Conservation (phyloP, 2,888 invertebrate genomes). For the Drosophila tanythrix region DNA sequence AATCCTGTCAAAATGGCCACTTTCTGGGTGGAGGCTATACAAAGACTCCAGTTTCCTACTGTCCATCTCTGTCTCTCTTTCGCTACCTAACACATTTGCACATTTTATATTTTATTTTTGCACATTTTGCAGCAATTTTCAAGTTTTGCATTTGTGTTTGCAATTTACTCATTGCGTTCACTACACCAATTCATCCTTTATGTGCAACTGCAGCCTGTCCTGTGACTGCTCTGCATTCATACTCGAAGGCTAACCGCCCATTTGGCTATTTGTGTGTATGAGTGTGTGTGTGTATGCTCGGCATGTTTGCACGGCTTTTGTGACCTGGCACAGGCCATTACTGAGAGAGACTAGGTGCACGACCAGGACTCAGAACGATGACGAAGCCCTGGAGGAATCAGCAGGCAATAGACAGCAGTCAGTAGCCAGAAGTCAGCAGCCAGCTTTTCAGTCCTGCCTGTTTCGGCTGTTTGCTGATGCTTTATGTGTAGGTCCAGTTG, state of each 20-base stretch:
- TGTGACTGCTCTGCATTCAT: constrained; percentile 44
- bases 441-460: constrained; percentile 59
- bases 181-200: constrained; percentile 10
- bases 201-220: constrained; percentile 24
- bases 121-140: constrained; percentile 70
- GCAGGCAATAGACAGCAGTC: constrained; percentile 10
- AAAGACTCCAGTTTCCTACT: background rate
- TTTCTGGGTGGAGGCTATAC: background rate
- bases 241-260: constrained; percentile 37
- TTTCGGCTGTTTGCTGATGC: constrained; percentile 51
- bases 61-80: background rate
- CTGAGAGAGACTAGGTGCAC: constrained; percentile 32
- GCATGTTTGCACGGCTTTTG: constrained; percentile 71
- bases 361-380: constrained; percentile 25
- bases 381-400: constrained; percentile 32
- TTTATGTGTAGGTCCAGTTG: constrained; percentile 74
- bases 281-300: constrained; percentile 29
- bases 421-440: constrained; percentile 13
- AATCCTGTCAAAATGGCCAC: background rate
- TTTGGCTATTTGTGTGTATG: constrained; percentile 17
- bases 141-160: constrained; percentile 47
- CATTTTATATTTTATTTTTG: constrained; percentile 67
- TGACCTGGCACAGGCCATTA: constrained; percentile 52
- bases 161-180: constrained; percentile 55
- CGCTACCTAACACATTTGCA: constrained; percentile 34